Evolutionary conservation across 2,888 invertebrate genomes (phyloP), one percentile per base, ranked within the genome.

Genomic region (Lacanobia oleracea): DNA sequence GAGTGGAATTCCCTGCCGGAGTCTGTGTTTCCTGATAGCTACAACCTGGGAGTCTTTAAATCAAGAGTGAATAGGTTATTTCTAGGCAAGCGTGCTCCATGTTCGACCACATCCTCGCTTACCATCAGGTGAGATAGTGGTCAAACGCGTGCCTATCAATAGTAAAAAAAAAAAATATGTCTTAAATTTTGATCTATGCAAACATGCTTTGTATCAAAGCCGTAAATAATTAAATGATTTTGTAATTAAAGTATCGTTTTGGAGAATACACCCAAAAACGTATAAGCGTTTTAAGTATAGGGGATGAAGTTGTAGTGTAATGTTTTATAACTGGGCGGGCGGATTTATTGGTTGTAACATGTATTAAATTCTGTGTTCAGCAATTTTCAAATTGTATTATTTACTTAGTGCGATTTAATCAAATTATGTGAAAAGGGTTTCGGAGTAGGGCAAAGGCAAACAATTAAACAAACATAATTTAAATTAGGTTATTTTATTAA

Each of bases 121-220:
- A n/a, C n/a, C n/a, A n/a, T n/a, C n/a, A n/a, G n/a, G n/a, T n/a
- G n/a, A n/a, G n/a, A n/a, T n/a, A n/a, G n/a, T n/a, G n/a, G n/a
- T n/a, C n/a, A n/a, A n/a, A n/a, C n/a, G n/a, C n/a, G n/a, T n/a
- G n/a, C n/a, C n/a, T n/a, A n/a, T n/a, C n/a, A n/a, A n/a, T n/a
- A n/a, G n/a, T n/a, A n/a, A 64, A 21, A 63, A 50, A 40, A 56
- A 72, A 74, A 56, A 64, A 53, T n/a, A 14, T 16, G 43, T 45
- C 53, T 33, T 53, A 18, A 51, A 9, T 45, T 21, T 73, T n/a
- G 14, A 54, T 61, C 16, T 16, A 37, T 23, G 33, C 10, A 23
- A 51, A 59, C 14, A 27, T 7, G 5, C n/a, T 14, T 37, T 72
- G 7, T 9, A 33, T 33, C 43, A 48, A 48, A 33, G 21, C 67